Evolutionary conservation across 2,888 invertebrate species (phyloP).

Genomic region (Leptopilina drosophilae): DNA sequence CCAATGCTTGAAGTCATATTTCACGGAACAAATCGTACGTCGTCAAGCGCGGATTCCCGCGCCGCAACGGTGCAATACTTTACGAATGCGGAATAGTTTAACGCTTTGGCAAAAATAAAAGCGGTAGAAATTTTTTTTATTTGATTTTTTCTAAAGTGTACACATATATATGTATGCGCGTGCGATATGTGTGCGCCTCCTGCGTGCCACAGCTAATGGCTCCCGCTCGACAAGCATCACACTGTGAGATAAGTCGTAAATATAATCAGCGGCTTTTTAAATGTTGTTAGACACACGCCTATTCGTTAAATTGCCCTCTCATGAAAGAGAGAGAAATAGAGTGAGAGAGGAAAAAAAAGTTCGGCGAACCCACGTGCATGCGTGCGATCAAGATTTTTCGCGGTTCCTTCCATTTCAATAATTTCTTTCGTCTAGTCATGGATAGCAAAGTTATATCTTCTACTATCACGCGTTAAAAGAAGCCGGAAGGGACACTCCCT

Average conservation of each 20-base stretch:
- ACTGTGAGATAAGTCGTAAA: conserved; percentile 62
- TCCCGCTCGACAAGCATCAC: conserved; percentile 51
- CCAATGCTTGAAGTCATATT: conserved; percentile 23
- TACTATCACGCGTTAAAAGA: conserved; percentile 27
- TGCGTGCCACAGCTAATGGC: conserved; percentile 55
- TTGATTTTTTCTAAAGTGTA: neutral
- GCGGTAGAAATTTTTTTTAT: no score
- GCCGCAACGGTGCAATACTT: conserved; percentile 5
- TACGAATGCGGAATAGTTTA: conserved; percentile 34
- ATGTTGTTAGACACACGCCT: conserved; percentile 47
- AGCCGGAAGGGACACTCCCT: conserved; percentile 6
- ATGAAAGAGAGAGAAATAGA: neutral
- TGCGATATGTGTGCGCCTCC: conserved; percentile 47
- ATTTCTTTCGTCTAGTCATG: conserved; percentile 18
- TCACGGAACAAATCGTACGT: conserved; percentile 35
- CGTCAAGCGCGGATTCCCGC: conserved; percentile 24
- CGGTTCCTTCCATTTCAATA: conserved; percentile 16
- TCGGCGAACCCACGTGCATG: conserved; percentile 4
- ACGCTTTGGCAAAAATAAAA: conserved; percentile 27
- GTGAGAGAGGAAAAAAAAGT: neutral
- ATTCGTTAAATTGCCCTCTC: conserved; percentile 35
- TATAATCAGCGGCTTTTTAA: conserved; percentile 63
- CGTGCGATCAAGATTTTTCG: conserved; percentile 16
- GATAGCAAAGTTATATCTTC: neutral
- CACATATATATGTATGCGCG: neutral